Conservation (phyloP, 1,140 invertebrate species). For the Helicoverpa armigera region DNA sequence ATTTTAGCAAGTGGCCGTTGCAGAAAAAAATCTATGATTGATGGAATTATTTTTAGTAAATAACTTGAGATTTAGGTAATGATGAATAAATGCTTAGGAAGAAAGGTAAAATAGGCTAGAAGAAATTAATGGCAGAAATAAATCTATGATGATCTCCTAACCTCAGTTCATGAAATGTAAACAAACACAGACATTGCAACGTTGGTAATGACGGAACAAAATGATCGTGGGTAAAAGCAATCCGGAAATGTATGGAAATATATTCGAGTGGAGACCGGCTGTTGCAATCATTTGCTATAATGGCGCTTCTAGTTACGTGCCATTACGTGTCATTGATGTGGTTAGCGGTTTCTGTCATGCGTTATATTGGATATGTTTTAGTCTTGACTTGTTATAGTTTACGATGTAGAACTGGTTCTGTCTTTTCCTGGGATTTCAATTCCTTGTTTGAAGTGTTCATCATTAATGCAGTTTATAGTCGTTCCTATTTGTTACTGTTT, state of each 20-base stretch:
- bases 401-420: not conserved
- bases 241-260: slow-evolving; percentile 29
- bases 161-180: not conserved
- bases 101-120: too few species aligned
- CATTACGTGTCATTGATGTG: slow-evolving; percentile 37
- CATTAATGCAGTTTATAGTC: too few species aligned
- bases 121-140: too few species aligned
- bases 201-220: slow-evolving; percentile 24
- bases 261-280: slow-evolving; percentile 18
- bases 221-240: slow-evolving; percentile 31
- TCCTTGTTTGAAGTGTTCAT: too few species aligned
- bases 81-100: too few species aligned
- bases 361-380: not conserved
- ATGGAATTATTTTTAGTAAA: too few species aligned
- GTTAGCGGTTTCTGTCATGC: slow-evolving; percentile 24
- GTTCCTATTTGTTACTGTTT: too few species aligned
- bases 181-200: slow-evolving; percentile 14
- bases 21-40: too few species aligned
- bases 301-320: slow-evolving; percentile 32
- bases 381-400: slow-evolving; percentile 4
- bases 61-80: too few species aligned
- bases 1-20: too few species aligned
- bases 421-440: too few species aligned
- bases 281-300: slow-evolving; percentile 39
- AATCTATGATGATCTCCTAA: not conserved